These are phyloP conservation scores for Agrotis clavis DNA, from an alignment of 2,888 invertebrate genomes.

Conservation along the genomic window DNA sequence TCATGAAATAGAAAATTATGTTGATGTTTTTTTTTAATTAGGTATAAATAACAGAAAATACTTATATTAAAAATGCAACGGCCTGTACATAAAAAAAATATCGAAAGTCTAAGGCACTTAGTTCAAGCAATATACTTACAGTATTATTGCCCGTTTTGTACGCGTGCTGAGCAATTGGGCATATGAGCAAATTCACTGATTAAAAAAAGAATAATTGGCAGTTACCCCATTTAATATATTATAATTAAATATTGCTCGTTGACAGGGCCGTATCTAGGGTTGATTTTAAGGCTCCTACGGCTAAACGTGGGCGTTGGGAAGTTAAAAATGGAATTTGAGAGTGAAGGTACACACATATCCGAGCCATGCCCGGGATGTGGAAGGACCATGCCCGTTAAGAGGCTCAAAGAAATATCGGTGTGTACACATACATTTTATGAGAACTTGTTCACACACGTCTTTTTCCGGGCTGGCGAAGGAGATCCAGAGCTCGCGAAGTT, in stretches of 20 bases:
- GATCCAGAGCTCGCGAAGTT: no score
- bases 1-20: not conserved
- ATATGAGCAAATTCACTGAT: constrained; percentile 24
- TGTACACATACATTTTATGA: not conserved
- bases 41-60: constrained; percentile 20
- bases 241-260: constrained; percentile 49
- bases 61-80: constrained; percentile 24
- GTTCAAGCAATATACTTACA: constrained; percentile 65
- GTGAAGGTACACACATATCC: not conserved
- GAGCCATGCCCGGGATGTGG: not conserved
- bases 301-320: no score
- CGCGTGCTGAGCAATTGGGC: constrained; percentile 13
- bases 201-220: constrained; percentile 34
- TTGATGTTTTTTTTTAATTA: not conserved
- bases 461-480: not conserved
- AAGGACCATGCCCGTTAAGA: not conserved
- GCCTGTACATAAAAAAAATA: constrained; percentile 54
- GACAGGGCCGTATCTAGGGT: constrained; percentile 1
- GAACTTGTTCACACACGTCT: not conserved
- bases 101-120: constrained; percentile 62
- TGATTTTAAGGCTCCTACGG: no score
- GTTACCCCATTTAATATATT: constrained; percentile 15
- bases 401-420: not conserved
- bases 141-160: constrained; percentile 56
- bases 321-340: no score